A percentile compares a stretch with the other conserved stretches of the same genome.
These are phyloP conservation scores for Argya squamiceps DNA, from an alignment of 2,797 vertebrate genomes.

Conservation along the genomic window DNA sequence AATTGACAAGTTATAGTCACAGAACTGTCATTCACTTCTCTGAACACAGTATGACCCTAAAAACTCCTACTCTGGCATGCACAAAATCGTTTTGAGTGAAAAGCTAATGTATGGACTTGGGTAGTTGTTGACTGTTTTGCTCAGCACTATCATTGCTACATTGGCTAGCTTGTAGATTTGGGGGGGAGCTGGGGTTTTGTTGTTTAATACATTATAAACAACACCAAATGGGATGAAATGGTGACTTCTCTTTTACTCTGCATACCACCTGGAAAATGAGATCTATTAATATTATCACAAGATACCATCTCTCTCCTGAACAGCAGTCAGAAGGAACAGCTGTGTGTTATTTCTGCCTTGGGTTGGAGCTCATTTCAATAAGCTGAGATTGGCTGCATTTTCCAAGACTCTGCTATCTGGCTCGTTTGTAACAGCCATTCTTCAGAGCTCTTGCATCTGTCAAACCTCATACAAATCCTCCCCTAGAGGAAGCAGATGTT, in stretches of 20 bases:
- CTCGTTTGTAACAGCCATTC: slow-evolving; percentile 65
- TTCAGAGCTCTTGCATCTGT: slow-evolving; percentile 70
- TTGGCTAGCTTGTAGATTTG: background rate
- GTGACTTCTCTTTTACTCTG: background rate
- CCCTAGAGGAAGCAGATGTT: slow-evolving; percentile 77
- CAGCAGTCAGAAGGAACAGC: slow-evolving; percentile 62
- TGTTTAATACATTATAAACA: background rate
- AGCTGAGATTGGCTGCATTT: slow-evolving; percentile 37
- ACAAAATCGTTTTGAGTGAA: background rate
- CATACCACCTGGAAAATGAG: background rate
- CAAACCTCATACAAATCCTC: slow-evolving; percentile 66
- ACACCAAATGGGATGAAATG: background rate
- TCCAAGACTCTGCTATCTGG: slow-evolving; percentile 42
- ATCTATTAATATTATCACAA: slow-evolving; percentile 31
- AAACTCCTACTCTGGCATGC: background rate
- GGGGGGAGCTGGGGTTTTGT: background rate
- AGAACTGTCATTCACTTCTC: background rate
- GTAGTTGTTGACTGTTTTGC: background rate
- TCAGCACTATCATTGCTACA: background rate
- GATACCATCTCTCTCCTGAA: slow-evolving; percentile 42
- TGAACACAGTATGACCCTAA: background rate
- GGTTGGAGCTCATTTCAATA: slow-evolving; percentile 56
- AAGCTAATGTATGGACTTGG: background rate
- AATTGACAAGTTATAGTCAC: background rate
- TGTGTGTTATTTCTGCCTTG: slow-evolving; percentile 49